Conservation (phyloP, 2,888 invertebrate species). For the Charanyca ferruginea region DNA sequence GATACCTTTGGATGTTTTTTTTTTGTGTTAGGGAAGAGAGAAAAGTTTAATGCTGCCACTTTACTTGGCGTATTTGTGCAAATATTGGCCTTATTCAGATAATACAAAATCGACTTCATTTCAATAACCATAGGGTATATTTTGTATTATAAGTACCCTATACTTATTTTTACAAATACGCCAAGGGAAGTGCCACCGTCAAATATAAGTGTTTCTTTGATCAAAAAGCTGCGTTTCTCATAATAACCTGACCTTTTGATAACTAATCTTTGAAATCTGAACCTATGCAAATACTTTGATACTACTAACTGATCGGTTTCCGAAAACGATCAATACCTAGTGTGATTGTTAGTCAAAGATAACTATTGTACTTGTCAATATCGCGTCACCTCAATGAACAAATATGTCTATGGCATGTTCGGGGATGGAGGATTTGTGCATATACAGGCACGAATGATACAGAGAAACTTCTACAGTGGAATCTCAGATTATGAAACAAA, state of each 20-base stretch:
- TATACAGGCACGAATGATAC: not conserved
- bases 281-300: not conserved
- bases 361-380: conserved; percentile 23
- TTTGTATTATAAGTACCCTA: no score
- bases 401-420: not conserved
- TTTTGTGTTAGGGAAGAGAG: no score
- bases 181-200: no score
- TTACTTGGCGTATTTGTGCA: no score
- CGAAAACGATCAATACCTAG: not conserved
- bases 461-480: not conserved
- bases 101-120: no score
- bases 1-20: no score
- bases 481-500: no score
- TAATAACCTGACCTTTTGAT: not conserved
- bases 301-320: not conserved
- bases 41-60: no score
- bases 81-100: no score
- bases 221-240: not conserved
- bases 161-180: no score
- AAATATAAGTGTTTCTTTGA: not conserved
- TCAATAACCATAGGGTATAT: no score
- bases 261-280: conserved; percentile 3
- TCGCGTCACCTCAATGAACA: conserved; percentile 4
- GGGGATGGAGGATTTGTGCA: not conserved
- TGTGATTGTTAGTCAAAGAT: conserved; percentile 12